Evolutionary conservation across 2,888 invertebrate species (phyloP), one percentile per base, ranked within the genome.

Genomic region (Crepidodera aurea): DNA sequence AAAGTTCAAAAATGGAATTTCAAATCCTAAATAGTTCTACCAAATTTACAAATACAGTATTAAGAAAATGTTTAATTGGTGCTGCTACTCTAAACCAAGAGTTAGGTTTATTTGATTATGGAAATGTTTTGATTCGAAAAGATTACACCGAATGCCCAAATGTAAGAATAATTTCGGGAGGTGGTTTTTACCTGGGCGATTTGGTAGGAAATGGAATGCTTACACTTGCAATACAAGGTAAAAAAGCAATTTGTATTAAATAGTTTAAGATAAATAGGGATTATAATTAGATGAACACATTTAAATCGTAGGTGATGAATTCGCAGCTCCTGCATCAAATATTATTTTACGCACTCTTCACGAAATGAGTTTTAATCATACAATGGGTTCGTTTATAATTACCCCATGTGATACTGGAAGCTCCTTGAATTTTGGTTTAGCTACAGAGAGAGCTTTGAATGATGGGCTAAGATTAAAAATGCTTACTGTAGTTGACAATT

Each of bases 361-460:
- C 60, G 81, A 82, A 69, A 15, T 81, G 53, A 72, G 75, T 27
- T 68, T 73, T 25, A 72, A 76, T 44, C 69, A 72, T 16, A 58
- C 70, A 83, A 87, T 84, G 59, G 92, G 92, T 25, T 85, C 90
- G n/a, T 75, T 94, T 5, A 84, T 92, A 0, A 83, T 93, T 29
- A 84, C 92, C 7, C 88, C 88, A 7, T 93, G 92, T 79, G 92
- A 91, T 74, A 90, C 91, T 0, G 90, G 91, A 0, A 92, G 93
- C 72, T 82, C 91, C 62, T 80, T 94, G 12, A 93, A 91, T 79
- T 94, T 94, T 77, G 93, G 92, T 0, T 84, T 92, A 75, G 93
- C 93, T 1, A 85, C 89, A 10, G 92, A 93, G 77, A 86, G 88
- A 73, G 90, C 90, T 1, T 84, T 85, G 73, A 83, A 84, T 29